Conservation (phyloP, 2,888 invertebrate species). For the Xestia c-nigrum region DNA sequence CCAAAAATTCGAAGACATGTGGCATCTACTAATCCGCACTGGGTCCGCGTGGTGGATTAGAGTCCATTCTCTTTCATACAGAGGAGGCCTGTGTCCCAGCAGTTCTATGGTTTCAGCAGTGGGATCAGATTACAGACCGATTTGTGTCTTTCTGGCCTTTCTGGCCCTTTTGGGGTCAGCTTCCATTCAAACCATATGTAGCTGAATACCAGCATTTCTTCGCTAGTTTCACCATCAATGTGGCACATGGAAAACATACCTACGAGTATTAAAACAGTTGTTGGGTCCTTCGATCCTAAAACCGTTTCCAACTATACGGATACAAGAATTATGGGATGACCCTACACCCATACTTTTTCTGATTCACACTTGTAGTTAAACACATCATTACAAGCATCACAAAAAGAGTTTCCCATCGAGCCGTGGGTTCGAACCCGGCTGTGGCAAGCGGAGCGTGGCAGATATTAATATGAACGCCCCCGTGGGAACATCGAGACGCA, state of each 20-base stretch:
- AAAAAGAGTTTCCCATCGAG: slow-evolving; percentile 61
- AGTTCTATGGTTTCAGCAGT: too few species aligned
- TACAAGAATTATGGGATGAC: background rate
- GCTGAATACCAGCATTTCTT: background rate
- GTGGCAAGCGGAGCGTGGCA: slow-evolving; percentile 69
- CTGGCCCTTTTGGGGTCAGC: too few species aligned
- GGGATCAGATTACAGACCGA: too few species aligned
- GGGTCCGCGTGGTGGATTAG: too few species aligned
- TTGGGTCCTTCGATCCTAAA: background rate
- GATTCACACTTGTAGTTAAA: slow-evolving; percentile 15
- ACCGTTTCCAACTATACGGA: too few species aligned
- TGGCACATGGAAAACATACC: too few species aligned
- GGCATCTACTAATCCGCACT: too few species aligned
- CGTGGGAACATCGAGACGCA: slow-evolving; percentile 65
- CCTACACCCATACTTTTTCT: background rate
- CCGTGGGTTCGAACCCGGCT: slow-evolving; percentile 49
- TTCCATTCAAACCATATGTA: background rate
- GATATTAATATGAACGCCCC: slow-evolving; percentile 67
- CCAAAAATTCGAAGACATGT: too few species aligned
- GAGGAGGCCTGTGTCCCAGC: too few species aligned
- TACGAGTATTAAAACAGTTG: background rate
- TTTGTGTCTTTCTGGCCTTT: too few species aligned
- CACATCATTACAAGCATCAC: slow-evolving; percentile 42
- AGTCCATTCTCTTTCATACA: too few species aligned
- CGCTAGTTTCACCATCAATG: too few species aligned